These are phyloP conservation scores for Sclerodermus sp. DNA, from an alignment of 2,888 invertebrate genomes.

Conservation along the genomic window DNA sequence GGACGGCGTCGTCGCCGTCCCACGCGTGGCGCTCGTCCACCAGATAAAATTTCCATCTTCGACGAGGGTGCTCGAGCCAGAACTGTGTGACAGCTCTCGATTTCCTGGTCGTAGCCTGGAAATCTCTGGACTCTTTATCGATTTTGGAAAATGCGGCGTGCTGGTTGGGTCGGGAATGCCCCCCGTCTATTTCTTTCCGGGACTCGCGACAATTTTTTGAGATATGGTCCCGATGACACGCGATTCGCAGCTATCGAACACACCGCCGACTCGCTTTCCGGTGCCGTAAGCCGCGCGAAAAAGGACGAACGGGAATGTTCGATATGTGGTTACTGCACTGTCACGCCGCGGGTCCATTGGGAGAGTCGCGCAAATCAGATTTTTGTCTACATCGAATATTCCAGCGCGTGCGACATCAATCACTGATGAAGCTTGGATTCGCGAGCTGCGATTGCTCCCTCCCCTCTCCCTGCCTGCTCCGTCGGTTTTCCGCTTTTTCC, in stretches of 20 bases:
- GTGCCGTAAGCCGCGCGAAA: background rate
- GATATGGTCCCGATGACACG: conserved; percentile 23
- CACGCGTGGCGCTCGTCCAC: too few relatives aligned
- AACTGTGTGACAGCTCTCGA: too few relatives aligned
- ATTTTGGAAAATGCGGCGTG: too few relatives aligned
- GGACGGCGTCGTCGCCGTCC: too few relatives aligned
- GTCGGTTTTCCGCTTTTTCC: conserved; percentile 7
- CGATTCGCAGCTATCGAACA: conserved; percentile 22
- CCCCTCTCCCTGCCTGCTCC: background rate
- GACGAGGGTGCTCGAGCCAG: too few relatives aligned
- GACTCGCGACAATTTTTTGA: conserved; percentile 22
- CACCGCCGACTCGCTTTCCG: background rate
- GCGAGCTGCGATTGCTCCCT: too few relatives aligned
- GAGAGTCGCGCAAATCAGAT: conserved; percentile 15
- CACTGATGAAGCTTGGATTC: too few relatives aligned
- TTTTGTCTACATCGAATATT: conserved; percentile 3
- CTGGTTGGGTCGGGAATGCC: background rate
- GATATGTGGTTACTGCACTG: conserved; percentile 23
- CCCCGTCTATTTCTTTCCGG: conserved; percentile 20
- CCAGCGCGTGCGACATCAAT: too few relatives aligned
- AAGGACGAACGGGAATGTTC: conserved; percentile 5
- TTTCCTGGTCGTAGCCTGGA: background rate
- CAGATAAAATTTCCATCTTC: too few relatives aligned
- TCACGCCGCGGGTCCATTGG: conserved; percentile 13
- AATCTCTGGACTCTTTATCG: too few relatives aligned